Percentiles rank a stretch among this genome's conserved stretches.
These are phyloP conservation scores for Metopia argyrocephala DNA, from an alignment of 2,888 invertebrate genomes.

Conservation along the genomic window DNA sequence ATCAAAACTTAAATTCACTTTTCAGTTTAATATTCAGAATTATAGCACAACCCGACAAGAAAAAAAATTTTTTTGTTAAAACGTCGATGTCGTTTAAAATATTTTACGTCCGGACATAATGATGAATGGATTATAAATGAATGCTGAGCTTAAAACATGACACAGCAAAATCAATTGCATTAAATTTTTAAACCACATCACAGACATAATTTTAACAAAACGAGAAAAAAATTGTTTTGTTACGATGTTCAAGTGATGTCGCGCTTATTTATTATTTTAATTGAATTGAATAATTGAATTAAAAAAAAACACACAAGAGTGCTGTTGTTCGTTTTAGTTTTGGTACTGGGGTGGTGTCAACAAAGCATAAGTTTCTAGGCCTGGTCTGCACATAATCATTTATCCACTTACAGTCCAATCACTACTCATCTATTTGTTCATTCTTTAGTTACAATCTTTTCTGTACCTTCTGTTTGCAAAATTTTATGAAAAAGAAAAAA, in stretches of 20 bases:
- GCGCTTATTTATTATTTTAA: conserved; percentile 28
- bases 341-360: conserved; percentile 42
- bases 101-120: conserved; percentile 58
- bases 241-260: background rate
- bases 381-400: background rate
- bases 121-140: conserved; percentile 61
- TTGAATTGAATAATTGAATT: conserved; percentile 64
- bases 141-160: conserved; percentile 39
- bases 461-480: background rate
- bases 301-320: conserved; percentile 17
- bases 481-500: background rate
- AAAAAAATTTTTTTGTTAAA: background rate
- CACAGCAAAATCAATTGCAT: background rate
- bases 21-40: conserved; percentile 4
- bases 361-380: background rate
- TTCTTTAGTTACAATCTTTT: conserved; percentile 10
- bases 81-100: conserved; percentile 18
- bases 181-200: background rate
- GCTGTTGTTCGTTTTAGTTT: conserved; percentile 52
- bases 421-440: background rate
- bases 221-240: background rate
- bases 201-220: background rate
- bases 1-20: conserved; percentile 5
- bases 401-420: background rate
- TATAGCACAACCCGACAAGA: conserved; percentile 36